Base-by-base conservation (phyloP, 2,888 invertebrate species). In the Callyntrura guangdongensis region DNA sequence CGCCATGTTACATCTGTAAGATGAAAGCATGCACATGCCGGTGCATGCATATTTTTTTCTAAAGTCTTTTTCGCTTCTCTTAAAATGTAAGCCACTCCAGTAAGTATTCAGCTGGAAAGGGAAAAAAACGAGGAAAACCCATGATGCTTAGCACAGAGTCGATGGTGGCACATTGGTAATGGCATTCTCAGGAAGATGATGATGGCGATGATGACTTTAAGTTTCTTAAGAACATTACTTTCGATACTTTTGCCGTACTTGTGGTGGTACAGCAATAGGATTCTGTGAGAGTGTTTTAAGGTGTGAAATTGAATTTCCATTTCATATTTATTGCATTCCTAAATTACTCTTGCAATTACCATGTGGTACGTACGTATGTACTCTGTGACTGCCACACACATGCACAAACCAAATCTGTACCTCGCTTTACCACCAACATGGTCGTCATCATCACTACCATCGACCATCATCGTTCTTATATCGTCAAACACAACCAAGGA, bases 241-340 rank as follows among this genome's bases (percentile, higher is more conserved):
- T n/a, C 20, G 45, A 17, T 72, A 45, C 8, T 45, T 47, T 14
- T 47, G 47, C 72, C 1, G 74, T 12, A n/a, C 45, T 74, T 22
- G 47, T 47, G 22, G 14, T 20, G n/a, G 9, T 72, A 12, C 64
- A 64, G 64, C 64, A 6, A 9, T 14, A 36, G 36, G 5, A 36
- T 6, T 36, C 36, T 27, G 49, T 27, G n/a, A 81, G 36, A 36
- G 36, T 36, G n/a, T 59, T 82, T 59, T 20, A 89, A 89, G 83
- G 89, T 89, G 89, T 83, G 89, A 89, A 89, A 89, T 89, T 74
- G 82, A 89, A 89, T 89, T 83, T 88, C 61, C 79, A 87, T 87
- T 87, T 82, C 82, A 69, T 81, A 82, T 87, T 81, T 81, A 87
- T 87, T 87, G 36, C 72, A 82, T 53, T 81, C 69, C 88, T 88